Evolutionary conservation across 1,140 invertebrate species (phyloP), one percentile per base, ranked within the genome.

Genomic region (Nymphalis io): DNA sequence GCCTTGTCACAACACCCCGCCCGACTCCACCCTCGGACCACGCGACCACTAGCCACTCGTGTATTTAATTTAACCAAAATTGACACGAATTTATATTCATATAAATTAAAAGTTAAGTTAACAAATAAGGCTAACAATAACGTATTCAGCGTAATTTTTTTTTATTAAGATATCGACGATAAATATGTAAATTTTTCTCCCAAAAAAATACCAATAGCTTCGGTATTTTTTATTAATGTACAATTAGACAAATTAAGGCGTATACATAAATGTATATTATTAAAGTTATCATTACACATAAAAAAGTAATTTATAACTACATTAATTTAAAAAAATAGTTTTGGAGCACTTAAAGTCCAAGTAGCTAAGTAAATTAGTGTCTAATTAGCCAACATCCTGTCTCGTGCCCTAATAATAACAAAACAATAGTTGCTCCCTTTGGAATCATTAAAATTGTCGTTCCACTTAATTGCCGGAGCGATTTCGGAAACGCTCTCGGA

Each of bases 381-480:
- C 76, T 89, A 89, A 89, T 91, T 89, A 91, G 79, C 76, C 83
- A 79, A 81, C 82, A 87, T 91, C 89, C 89, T 91, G 89, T 88
- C 88, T 87, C 87, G 87, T 89, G 89, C 84, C 83, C 74, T 80
- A 85, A 86, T 87, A 88, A 89, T 90, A 88, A 90, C 87, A 89
- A 90, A 90, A 88, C 88, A 89, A 90, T 90, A 88, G 84, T 80
- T 77, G 79, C 76, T 86, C 83, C 81, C 84, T 84, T 77, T 83
- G 53, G 64, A 83, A 72, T 84, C 81, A 85, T 87, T 86, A 85
- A 87, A 85, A 88, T 81, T 80, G 82, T 88, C 82, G 84, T 80
- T 84, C 72, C 71, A 71, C 79, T 81, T 85, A 82, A 80, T 83
- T 83, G 82, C 78, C 72, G 80, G 83, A 86, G 79, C 82, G 85